These are phyloP conservation scores for Apodemia duryi DNA, from an alignment of 2,888 invertebrate genomes.

Conservation along the genomic window DNA sequence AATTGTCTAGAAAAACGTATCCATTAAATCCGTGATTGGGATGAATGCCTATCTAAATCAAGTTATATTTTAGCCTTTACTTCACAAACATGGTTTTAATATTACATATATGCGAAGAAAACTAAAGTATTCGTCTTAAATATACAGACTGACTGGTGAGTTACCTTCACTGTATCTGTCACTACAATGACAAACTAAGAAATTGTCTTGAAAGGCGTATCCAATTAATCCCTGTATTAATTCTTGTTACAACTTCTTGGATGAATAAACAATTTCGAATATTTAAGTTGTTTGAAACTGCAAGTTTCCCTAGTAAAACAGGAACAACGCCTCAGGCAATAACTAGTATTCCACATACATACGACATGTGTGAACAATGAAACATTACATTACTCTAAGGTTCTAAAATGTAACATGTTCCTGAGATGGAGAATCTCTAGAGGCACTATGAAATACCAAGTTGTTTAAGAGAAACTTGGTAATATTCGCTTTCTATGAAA, in stretches of 20 bases:
- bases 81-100: too few species aligned
- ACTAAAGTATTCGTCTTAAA: too few species aligned
- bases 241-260: neutral
- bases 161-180: too few species aligned
- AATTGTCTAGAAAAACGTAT: too few species aligned
- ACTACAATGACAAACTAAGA: too few species aligned
- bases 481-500: slow-evolving; percentile 21
- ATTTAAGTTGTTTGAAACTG: neutral
- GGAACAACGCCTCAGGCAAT: neutral
- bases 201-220: too few species aligned
- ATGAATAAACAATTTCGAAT: neutral
- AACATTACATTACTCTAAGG: slow-evolving; percentile 11
- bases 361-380: slow-evolving; percentile 4
- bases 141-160: too few species aligned
- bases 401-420: slow-evolving; percentile 13
- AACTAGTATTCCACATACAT: neutral
- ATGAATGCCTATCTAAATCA: too few species aligned
- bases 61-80: too few species aligned
- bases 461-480: slow-evolving; percentile 22
- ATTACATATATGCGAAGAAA: too few species aligned
- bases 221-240: too few species aligned
- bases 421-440: slow-evolving; percentile 17
- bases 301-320: neutral
- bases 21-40: too few species aligned
- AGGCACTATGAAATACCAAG: slow-evolving; percentile 21